Percentiles rank a stretch among this genome's conserved stretches.
These are phyloP conservation scores for Cataglyphis cursor DNA, from an alignment of 2,888 invertebrate species.

Conservation along the genomic window DNA sequence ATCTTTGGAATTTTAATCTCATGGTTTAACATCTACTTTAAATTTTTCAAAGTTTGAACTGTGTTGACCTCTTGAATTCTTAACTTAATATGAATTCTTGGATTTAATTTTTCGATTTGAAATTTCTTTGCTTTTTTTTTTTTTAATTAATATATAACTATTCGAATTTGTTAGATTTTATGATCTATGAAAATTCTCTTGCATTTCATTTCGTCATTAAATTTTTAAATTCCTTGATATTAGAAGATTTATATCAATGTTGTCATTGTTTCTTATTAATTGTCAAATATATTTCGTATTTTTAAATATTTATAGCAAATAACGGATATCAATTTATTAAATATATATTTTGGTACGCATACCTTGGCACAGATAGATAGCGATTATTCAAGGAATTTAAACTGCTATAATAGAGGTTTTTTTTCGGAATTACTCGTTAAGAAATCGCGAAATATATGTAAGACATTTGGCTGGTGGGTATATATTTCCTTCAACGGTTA, in stretches of 20 bases:
- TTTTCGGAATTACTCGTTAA: conserved; percentile 40
- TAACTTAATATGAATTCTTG: conserved; percentile 7
- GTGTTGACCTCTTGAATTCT: conserved; percentile 17
- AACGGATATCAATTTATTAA: neutral
- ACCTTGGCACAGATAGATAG: conserved; percentile 45
- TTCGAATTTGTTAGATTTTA: conserved; percentile 22
- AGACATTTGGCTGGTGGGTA: conserved; percentile 42
- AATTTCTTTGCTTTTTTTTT: neutral
- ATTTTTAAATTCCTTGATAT: neutral
- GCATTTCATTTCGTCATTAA: neutral
- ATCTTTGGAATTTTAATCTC: conserved; percentile 32
- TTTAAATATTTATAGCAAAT: neutral
- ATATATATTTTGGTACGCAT: conserved; percentile 13
- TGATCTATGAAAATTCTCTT: neutral
- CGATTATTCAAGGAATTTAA: conserved; percentile 26
- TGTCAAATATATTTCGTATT: neutral
- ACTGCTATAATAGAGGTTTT: neutral
- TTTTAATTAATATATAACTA: neutral
- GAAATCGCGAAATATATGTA: conserved; percentile 15
- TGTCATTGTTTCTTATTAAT: neutral
- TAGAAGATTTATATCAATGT: conserved; percentile 2
- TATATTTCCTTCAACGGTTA: conserved; percentile 64
- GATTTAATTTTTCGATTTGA: neutral
- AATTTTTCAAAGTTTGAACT: neutral
- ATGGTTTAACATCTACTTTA: conserved; percentile 8